These are phyloP conservation scores for Apomyelois bistriatella DNA, from an alignment of 2,888 invertebrate species.

Conservation along the genomic window DNA sequence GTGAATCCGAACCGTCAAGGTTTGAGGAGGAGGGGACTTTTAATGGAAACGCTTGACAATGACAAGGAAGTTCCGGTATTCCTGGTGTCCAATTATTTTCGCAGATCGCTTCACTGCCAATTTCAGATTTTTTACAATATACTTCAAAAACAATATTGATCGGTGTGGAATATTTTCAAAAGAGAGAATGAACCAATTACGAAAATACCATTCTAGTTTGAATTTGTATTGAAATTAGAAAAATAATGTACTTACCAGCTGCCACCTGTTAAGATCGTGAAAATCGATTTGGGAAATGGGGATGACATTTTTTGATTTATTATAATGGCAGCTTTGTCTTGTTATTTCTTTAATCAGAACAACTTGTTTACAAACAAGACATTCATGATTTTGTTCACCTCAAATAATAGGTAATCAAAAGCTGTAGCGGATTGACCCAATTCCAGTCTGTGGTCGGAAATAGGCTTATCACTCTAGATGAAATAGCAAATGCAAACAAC, in stretches of 20 bases:
- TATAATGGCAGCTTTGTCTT: no score
- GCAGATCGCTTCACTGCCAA: constrained; percentile 39
- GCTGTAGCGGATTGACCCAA: constrained; percentile 9
- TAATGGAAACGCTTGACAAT: constrained; percentile 58
- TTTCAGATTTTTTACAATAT: constrained; percentile 23
- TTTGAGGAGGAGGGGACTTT: constrained; percentile 42
- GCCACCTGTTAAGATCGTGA: no score
- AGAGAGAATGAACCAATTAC: no score
- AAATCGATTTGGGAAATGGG: no score
- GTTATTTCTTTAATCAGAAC: no score
- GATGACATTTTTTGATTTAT: no score
- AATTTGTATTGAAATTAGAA: no score
- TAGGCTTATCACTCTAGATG: constrained; percentile 9
- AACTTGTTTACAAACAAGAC: not conserved
- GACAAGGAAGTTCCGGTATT: constrained; percentile 59
- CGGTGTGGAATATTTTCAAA: no score
- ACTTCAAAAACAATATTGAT: no score
- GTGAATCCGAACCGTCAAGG: constrained; percentile 28
- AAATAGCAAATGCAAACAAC: constrained; percentile 9
- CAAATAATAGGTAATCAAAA: constrained; percentile 12
- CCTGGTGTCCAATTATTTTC: constrained; percentile 58
- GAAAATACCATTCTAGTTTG: no score
- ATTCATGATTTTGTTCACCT: constrained; percentile 1
- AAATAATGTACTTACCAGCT: no score
- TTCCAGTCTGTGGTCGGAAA: constrained; percentile 1